phyloP scores from a whole-genome alignment of 2,113 vertebrate genomes.

The Pipra filicauda region DNA sequence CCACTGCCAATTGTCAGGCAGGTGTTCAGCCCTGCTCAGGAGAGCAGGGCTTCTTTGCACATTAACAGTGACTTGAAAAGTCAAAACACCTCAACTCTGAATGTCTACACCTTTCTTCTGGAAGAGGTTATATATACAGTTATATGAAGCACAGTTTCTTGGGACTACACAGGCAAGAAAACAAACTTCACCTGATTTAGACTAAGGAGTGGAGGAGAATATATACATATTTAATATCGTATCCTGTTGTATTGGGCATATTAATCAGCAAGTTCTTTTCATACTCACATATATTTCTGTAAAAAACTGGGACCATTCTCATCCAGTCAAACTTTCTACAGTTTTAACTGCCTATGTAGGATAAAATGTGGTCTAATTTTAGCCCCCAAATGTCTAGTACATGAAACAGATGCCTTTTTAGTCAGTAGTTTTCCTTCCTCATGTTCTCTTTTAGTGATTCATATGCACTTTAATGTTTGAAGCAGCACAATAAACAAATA shows the following conservation, averaged over 20 bases:
- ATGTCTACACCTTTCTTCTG: not conserved
- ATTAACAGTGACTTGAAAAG: not conserved
- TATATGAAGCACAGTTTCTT: not conserved
- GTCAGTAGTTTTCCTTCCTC: not conserved
- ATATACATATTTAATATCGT: not conserved
- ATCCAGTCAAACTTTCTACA: not conserved
- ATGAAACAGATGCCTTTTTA: not conserved
- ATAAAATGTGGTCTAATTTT: not conserved
- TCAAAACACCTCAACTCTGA: not conserved
- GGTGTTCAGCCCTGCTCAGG: not conserved
- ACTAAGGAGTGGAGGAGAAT: not conserved
- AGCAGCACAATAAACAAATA: not conserved
- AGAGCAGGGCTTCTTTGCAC: not conserved
- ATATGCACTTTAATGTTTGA: not conserved
- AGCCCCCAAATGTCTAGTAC: not conserved
- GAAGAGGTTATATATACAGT: not conserved
- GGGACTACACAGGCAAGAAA: not conserved
- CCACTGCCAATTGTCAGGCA: rapidly evolving
- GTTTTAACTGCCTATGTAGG: not conserved
- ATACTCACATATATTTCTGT: not conserved
- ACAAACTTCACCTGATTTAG: not conserved
- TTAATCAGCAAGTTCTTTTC: not conserved
- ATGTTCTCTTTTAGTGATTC: not conserved
- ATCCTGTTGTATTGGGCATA: not conserved
- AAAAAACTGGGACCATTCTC: not conserved